A percentile compares a stretch with the other conserved stretches of the same genome.
Evolutionary conservation across 2,797 vertebrate genomes (phyloP).

Genomic region (Distichodus sexfasciatus): DNA sequence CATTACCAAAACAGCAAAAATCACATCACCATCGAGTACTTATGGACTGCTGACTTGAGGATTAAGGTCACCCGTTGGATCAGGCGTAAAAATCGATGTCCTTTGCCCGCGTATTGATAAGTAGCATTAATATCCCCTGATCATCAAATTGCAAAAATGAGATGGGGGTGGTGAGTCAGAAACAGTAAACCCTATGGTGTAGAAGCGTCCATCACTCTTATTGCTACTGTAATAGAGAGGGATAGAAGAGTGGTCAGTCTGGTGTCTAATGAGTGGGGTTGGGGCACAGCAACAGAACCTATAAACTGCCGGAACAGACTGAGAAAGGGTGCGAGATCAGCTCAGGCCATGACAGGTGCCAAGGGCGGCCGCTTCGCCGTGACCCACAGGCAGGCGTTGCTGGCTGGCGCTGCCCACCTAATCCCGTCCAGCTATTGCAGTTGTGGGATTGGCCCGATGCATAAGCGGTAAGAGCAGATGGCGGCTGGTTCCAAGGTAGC

Average conservation of each 20-base stretch:
- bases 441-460: constrained; percentile 72
- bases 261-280: constrained; percentile 20
- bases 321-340: constrained; percentile 60
- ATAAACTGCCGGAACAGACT: constrained; percentile 50
- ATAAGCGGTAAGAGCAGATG: constrained; percentile 70
- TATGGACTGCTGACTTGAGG: constrained; percentile 22
- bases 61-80: constrained; percentile 52
- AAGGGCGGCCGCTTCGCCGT: constrained; percentile 47
- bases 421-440: constrained; percentile 82
- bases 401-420: constrained; percentile 65
- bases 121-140: constrained; percentile 66
- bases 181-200: constrained; percentile 45
- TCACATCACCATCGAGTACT: background rate
- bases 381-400: constrained; percentile 63
- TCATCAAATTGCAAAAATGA: constrained; percentile 59
- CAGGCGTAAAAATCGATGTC: constrained; percentile 60
- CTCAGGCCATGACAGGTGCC: constrained; percentile 76
- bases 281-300: constrained; percentile 53
- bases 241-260: constrained; percentile 9
- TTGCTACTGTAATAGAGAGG: constrained; percentile 26
- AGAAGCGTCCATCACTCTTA: constrained; percentile 33
- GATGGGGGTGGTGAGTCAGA: constrained; percentile 30
- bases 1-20: background rate
- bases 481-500: constrained; percentile 65
- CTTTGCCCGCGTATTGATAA: constrained; percentile 66